phyloP scores from a whole-genome alignment of 37 sponge, comb jelly and placozoan species.

The Mnemiopsis leidyi region DNA sequence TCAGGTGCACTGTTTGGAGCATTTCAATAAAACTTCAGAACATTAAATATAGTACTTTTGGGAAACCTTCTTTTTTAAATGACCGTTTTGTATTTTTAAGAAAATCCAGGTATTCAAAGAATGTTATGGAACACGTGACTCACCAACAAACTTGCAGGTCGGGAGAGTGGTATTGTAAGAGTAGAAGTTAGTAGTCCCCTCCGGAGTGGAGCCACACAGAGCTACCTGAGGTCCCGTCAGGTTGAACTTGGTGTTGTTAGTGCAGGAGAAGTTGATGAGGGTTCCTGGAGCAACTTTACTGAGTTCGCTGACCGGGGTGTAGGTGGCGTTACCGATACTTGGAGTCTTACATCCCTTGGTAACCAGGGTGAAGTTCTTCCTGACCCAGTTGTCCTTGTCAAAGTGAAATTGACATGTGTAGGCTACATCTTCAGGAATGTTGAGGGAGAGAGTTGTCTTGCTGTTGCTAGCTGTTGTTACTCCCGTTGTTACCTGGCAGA shows the following conservation, averaged over 20 bases:
- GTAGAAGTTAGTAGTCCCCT: neutral
- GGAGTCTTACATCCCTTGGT: slow-evolving; percentile 33
- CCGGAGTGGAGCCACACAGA: neutral
- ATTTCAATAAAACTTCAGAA: too few species aligned
- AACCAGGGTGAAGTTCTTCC: slow-evolving; percentile 8
- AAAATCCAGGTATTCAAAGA: too few species aligned
- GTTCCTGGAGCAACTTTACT: neutral
- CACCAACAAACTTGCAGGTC: neutral
- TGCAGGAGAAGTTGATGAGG: neutral
- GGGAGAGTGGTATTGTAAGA: neutral
- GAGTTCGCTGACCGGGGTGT: neutral
- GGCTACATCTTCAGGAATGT: neutral
- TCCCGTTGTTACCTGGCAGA: neutral
- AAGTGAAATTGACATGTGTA: neutral
- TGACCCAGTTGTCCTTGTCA: neutral
- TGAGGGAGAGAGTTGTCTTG: neutral
- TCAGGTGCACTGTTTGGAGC: too few species aligned
- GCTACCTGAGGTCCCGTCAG: neutral
- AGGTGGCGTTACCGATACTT: neutral
- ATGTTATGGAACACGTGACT: too few species aligned
- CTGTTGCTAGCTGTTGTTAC: neutral
- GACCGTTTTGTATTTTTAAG: too few species aligned
- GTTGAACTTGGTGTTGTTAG: neutral
- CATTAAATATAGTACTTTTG: too few species aligned
- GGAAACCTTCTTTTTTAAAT: too few species aligned